Base-by-base conservation (phyloP, 2,888 invertebrate genomes). In the Caradrina clavipalpis region DNA sequence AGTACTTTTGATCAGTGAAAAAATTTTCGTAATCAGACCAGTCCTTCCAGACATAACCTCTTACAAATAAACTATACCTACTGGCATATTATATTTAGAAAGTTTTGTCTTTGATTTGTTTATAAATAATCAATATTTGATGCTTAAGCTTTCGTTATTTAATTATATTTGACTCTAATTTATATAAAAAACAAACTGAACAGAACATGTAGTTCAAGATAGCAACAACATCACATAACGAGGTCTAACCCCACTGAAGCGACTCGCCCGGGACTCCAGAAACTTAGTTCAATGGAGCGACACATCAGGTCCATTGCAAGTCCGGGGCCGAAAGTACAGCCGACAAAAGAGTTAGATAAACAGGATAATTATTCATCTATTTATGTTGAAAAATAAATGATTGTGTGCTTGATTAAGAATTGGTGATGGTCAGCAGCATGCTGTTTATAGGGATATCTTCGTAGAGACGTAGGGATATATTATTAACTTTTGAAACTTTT, bases 401-500 rank as follows among this genome's bases (percentile, higher is more conserved):
- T 35, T 35, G 35, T 35, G 35, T 35, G 35, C 0, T 5, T 8
- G 1, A 35, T 35, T 35, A 35, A 96, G 98, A 53, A 99, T 99
- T 91, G 97, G 98, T 0, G 98, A 99, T 88, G 98, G 98, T 0
- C 96, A 96, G 22, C 97, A 97, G n/a, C 96, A 96, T 65, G 97
- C 98, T 2, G 99, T 0, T 99, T 99, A 0, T 99, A 99, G 99
- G 99, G 99, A 0, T 97, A 99, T 92, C 95, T 98, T 78, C 94
- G 99, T 4, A 99, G 99, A 0, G 99, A 99, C 90, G 99, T 99
- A 96, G 99, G 99, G 35, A 8, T 35, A 35, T 8, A 26, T 2
- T 26, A 31, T 31, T 31, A 4, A 31, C 1, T 5, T 35, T 1
- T 8, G 35, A 35, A 35, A 39, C 39, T 39, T 39, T 11, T 39